A percentile compares a stretch with the other conserved stretches of the same genome.
phyloP scores from a whole-genome alignment of 2,888 invertebrate species.

The Mantis religiosa region DNA sequence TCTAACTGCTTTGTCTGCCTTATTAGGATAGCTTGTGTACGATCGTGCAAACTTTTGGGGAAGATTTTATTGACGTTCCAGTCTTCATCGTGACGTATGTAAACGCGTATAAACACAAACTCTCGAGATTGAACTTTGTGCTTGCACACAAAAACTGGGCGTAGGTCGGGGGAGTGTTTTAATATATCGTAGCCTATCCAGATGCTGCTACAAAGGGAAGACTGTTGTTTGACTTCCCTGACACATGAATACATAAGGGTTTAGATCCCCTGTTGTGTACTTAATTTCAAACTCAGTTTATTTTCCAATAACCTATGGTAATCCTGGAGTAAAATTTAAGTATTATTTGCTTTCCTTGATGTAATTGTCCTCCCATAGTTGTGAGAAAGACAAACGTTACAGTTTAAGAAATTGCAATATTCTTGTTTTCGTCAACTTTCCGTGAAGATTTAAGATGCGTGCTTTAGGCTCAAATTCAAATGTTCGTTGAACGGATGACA shows the following conservation, averaged over 20 bases:
- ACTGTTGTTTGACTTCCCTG: not conserved
- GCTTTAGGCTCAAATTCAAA: too few relatives aligned
- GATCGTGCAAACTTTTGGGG: not conserved
- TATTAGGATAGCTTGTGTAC: conserved; percentile 4
- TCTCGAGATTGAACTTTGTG: not conserved
- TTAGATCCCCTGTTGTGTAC: not conserved
- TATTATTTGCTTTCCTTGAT: too few relatives aligned
- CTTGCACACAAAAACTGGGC: not conserved
- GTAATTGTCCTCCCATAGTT: too few relatives aligned
- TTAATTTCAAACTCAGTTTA: not conserved
- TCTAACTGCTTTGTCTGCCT: conserved; percentile 7
- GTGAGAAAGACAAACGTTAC: too few relatives aligned
- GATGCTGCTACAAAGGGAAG: not conserved
- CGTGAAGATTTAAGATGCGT: too few relatives aligned
- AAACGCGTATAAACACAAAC: not conserved
- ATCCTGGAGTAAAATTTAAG: too few relatives aligned
- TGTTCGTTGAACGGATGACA: too few relatives aligned
- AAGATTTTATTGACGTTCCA: not conserved
- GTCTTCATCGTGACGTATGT: not conserved
- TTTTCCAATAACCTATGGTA: too few relatives aligned
- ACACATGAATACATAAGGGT: not conserved
- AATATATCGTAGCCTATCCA: not conserved
- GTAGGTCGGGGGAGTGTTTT: not conserved
- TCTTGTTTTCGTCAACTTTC: too few relatives aligned
- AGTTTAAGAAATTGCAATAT: too few relatives aligned